phyloP scores from a whole-genome alignment of 2,888 invertebrate species.

The Polyommatus iphigenia region DNA sequence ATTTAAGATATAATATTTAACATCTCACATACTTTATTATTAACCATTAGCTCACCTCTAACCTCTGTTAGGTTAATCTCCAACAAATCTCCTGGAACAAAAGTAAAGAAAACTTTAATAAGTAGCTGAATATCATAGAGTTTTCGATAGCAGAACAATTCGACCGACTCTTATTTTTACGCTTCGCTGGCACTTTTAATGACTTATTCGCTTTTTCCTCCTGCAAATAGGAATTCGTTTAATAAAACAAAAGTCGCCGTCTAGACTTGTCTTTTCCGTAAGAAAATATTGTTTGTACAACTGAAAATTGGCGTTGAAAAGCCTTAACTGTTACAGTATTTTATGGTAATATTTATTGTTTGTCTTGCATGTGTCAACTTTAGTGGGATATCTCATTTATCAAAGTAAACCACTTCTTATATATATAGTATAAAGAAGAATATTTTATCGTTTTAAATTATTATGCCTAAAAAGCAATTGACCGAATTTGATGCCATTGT shows the following conservation, averaged over 20 bases:
- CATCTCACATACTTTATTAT: no score
- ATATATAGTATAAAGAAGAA: no score
- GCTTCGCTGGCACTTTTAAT: slow-evolving; percentile 74
- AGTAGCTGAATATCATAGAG: slow-evolving; percentile 62
- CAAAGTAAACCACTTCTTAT: neutral
- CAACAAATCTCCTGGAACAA: slow-evolving; percentile 36
- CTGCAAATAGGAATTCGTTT: slow-evolving; percentile 55
- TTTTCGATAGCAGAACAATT: slow-evolving; percentile 64
- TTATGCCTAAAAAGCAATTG: no score
- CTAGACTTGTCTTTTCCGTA: slow-evolving; percentile 37
- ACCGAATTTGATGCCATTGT: neutral
- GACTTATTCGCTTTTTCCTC: slow-evolving; percentile 68
- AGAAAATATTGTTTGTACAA: slow-evolving; percentile 18
- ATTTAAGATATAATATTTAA: no score
- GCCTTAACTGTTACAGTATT: slow-evolving; percentile 20
- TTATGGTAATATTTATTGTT: neutral
- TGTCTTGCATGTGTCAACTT: neutral
- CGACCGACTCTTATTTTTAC: slow-evolving; percentile 59
- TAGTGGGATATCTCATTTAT: neutral
- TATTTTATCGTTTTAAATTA: no score
- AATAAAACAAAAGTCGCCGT: slow-evolving; percentile 48
- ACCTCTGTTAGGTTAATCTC: slow-evolving; percentile 33
- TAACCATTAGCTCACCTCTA: no score
- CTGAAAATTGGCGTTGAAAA: neutral
- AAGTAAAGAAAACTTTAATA: slow-evolving; percentile 70